Conservation (phyloP, 2,888 invertebrate species). For the Synanthedon formicaeformis region DNA sequence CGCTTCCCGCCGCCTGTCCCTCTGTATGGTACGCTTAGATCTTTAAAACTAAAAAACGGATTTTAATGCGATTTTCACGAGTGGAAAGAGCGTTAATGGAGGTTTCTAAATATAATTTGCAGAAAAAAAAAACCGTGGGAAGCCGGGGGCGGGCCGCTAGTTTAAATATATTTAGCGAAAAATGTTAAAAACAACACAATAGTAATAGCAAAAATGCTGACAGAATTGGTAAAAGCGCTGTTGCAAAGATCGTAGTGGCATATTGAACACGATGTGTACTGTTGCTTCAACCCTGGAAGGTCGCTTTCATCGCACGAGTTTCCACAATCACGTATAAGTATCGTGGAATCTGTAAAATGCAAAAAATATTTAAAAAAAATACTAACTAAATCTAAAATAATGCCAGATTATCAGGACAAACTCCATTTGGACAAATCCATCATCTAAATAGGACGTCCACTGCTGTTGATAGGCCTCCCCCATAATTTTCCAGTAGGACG, state of each 20-base stretch:
- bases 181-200: background rate
- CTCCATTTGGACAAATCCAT: too few relatives aligned
- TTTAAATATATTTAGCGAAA: background rate
- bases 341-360: slow-evolving; percentile 24
- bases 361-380: background rate
- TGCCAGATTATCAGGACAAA: too few relatives aligned
- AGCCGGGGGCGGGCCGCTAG: too few relatives aligned
- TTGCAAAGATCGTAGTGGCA: slow-evolving; percentile 47
- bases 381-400: background rate
- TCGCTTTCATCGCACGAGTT: slow-evolving; percentile 24
- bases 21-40: too few relatives aligned
- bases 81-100: too few relatives aligned
- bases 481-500: too few relatives aligned
- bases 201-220: background rate
- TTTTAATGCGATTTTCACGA: too few relatives aligned
- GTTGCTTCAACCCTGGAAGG: slow-evolving; percentile 16
- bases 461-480: too few relatives aligned
- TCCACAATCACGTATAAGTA: slow-evolving; percentile 44
- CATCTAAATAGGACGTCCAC: too few relatives aligned
- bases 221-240: slow-evolving; percentile 17
- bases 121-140: background rate
- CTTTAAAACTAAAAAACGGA: too few relatives aligned
- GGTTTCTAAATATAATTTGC: too few relatives aligned
- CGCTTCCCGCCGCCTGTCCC: too few relatives aligned
- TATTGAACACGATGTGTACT: slow-evolving; percentile 33